Conservation (phyloP, 2,888 invertebrate species). For the Dasysyrphus tricinctus region DNA sequence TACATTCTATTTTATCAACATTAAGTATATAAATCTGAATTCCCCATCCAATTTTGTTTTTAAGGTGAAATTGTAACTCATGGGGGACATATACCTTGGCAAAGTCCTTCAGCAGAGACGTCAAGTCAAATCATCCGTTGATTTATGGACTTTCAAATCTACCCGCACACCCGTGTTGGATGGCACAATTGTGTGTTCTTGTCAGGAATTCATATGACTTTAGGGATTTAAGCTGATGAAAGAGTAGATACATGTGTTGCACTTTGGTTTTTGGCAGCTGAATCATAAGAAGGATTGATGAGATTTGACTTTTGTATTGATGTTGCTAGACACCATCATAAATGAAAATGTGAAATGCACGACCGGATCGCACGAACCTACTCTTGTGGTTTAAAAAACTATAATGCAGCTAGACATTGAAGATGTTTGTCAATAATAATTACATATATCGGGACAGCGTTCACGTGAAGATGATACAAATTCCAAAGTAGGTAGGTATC, state of each 20-base stretch:
- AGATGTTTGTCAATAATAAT: too few relatives aligned
- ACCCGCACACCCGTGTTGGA: neutral
- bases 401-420: too few relatives aligned
- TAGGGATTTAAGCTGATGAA: conserved; percentile 8
- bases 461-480: too few relatives aligned
- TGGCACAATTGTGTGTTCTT: conserved; percentile 3
- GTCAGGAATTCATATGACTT: conserved; percentile 5
- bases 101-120: conserved; percentile 1
- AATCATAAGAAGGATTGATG: neutral
- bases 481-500: too few relatives aligned
- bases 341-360: too few relatives aligned
- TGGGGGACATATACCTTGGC: neutral
- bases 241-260: conserved; percentile 17
- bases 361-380: too few relatives aligned
- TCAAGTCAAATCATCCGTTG: neutral
- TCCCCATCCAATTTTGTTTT: conserved; percentile 3
- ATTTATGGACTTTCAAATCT: conserved; percentile 20
- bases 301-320: neutral
- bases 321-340: neutral
- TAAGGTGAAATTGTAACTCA: neutral
- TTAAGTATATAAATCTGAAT: neutral
- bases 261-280: neutral
- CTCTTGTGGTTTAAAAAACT: too few relatives aligned
- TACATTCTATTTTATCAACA: neutral
- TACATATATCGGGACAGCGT: too few relatives aligned